Evolutionary conservation across 2,888 invertebrate species (phyloP), one percentile per base, ranked within the genome.

Genomic region (Dryadula phaetusa): DNA sequence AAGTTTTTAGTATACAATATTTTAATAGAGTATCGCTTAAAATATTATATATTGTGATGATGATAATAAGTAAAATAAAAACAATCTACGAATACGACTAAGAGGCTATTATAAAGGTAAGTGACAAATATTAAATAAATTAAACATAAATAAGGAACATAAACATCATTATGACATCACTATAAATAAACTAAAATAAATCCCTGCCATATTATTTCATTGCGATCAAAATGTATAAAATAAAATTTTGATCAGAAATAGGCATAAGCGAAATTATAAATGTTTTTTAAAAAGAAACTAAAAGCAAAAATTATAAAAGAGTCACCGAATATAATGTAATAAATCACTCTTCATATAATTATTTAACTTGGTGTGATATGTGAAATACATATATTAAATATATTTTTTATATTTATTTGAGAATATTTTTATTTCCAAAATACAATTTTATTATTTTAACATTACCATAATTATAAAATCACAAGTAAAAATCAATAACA

Each of bases 31-130:
- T 40, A n/a, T 22, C 34, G 8, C 56, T 40, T 40, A 56, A n/a
- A 22, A 52, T 28, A 52, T 40, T 40, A 40, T 22, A 25, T 77
- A 79, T 75, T 73, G 75, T 60, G 60, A 18, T 28, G 14, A 14
- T 22, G 2, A 22, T 56, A 40, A 6, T 44, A 18, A 20, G 8
- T 12, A 44, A 60, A 25, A 14, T 12, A 10, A 58, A 58, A 0
- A 58, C 6, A 42, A 58, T 25, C 16, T 25, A 28, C 14, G 12
- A 44, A 10, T 12, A 28, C 52, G 12, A 28, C 42, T 14, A 37
- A 40, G 12, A 42, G 2, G 28, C 7, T 32, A 42, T 34, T 22
- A 20, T 25, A 16, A 25, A 54, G n/a, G 18, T 54, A 54, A 12
- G 20, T n/a, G 22, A 40, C 20, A 54, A 25, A 42, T 44, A 44